A percentile compares a stretch with the other conserved stretches of the same genome.
These are phyloP conservation scores for Aspidiotus destructor DNA, from an alignment of 2,888 invertebrate species.

Conservation along the genomic window DNA sequence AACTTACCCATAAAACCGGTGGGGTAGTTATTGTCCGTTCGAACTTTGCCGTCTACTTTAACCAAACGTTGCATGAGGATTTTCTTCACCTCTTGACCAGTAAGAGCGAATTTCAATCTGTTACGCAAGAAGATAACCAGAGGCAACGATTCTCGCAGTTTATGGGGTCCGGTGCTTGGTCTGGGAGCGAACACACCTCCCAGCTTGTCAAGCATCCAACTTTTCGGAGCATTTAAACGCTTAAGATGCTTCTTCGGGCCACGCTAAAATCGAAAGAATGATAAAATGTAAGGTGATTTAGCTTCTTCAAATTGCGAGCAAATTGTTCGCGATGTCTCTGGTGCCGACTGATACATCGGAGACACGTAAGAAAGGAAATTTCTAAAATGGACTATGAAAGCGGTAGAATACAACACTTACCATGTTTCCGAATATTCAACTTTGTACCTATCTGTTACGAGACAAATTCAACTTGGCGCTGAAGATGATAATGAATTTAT, in stretches of 20 bases:
- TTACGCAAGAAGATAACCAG: constrained; percentile 94
- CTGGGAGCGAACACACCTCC: constrained; percentile 96
- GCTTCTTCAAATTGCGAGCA: no score
- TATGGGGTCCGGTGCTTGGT: constrained; percentile 96
- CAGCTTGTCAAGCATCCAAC: constrained; percentile 99
- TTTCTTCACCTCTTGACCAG: constrained; percentile 91
- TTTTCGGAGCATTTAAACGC: constrained; percentile 96
- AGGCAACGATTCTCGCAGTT: constrained; percentile 91
- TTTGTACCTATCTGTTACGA: no score
- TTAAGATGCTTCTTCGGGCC: constrained; percentile 99
- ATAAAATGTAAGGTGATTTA: constrained; percentile 1
- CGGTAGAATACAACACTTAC: no score
- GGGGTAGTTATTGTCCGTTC: constrained; percentile 95
- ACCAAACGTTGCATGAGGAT: constrained; percentile 97
- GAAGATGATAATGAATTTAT: no score
- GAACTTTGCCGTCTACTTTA: constrained; percentile 95
- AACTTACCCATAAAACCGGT: constrained; percentile 96
- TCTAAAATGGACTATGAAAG: no score
- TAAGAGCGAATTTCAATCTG: constrained; percentile 94
- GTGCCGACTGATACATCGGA: no score
- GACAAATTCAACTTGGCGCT: no score
- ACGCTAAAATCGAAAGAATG: constrained; percentile 62
- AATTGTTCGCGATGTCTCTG: no score
- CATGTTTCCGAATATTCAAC: no score
- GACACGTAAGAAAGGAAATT: no score